Base-by-base conservation (phyloP, 1,140 invertebrate genomes). In the Formica exsecta region DNA sequence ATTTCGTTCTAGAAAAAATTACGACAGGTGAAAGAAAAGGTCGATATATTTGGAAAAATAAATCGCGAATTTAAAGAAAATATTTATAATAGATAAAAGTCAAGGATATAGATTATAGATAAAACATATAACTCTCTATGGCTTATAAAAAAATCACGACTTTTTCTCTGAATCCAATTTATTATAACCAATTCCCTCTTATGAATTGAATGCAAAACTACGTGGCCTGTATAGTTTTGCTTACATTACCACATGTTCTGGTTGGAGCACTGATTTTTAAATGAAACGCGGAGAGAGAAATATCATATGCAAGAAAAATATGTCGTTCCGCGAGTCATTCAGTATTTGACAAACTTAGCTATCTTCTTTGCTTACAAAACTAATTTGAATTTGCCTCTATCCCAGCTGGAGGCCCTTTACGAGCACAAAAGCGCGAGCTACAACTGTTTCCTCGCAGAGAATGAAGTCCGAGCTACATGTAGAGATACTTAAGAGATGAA, bases 311-410 rank as follows among this genome's bases (percentile, higher is more conserved):
- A 61, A 74, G 41, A 44, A 13, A 29, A 32, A 73, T 29, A 48
- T 57, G 25, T 41, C 22, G 41, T 44, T 61, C 19, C 13, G 44
- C 66, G 54, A 44, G 38, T 36, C 54, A 73, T 73, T 13, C 68
- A 61, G 19, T 32, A 3, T 83, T 83, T 83, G 79, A 80, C 77
- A 54, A 74, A 61, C 25, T 83, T 83, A 83, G 54, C 38, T 29
- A n/a, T 38, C 36, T 73, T 74, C 79, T 83, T 83, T 73, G 68
- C 29, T 66, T 51, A 36, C 44, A 73, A 86, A 86, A 86, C 68
- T 79, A 86, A 70, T 70, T 86, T 85, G 65, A 86, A 76, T 76
- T 54, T 41, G 44, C 9, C 32, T 71, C 74, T 41, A 76, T 65
- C 41, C 41, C 16, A 41, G 29, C 59, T 13, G 16, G 1, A n/a